Evolutionary conservation across 1,140 invertebrate genomes (phyloP), one percentile per base, ranked within the genome.

Genomic region (Lethocerus indicus): DNA sequence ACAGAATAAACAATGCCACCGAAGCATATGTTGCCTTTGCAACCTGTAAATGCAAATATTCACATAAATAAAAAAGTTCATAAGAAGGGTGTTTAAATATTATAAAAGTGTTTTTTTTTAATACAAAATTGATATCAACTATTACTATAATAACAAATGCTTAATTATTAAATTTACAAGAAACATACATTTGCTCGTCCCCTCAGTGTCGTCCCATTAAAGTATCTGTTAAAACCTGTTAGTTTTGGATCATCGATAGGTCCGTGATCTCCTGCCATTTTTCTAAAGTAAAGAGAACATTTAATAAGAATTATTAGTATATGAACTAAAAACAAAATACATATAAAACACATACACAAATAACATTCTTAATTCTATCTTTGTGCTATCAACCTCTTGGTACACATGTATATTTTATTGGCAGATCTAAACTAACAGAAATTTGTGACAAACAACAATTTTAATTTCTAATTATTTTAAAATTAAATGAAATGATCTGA

Each of bases 1-100:
- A 76, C 52, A 73, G 59, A 58, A 75, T 72, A 23, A 74, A 24
- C 28, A 71, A 63, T 43, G 71, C 74, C 29, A 75, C 56, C 27
- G 69, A 61, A 49, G 71, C 73, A 63, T 77, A 77, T 20, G 74
- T 77, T 24, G 73, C 73, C 58, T 75, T 76, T 36, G 73, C 74
- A 42, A 73, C 71, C 74, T 76, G 65, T 20, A 71, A 69, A 37
- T 25, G 40, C 16, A 40, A 39, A 39, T 3, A 40, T 7, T 5
- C n/a, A 39, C 21, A 39, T 7, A 5, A 7, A 5, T 18, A 18
- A 7, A 16, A 16, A 39, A 5, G n/a, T 7, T 18, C 6, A 39
- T 39, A 5, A 39, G n/a, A 7, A 18, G 21, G n/a, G n/a, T 5
- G 16, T 18, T 18, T 39, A 7, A 39, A 7, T 7, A 39, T 39